Evolutionary conservation across 2,113 vertebrate species (phyloP).

Genomic region (Epinephelus fuscoguttatus): DNA sequence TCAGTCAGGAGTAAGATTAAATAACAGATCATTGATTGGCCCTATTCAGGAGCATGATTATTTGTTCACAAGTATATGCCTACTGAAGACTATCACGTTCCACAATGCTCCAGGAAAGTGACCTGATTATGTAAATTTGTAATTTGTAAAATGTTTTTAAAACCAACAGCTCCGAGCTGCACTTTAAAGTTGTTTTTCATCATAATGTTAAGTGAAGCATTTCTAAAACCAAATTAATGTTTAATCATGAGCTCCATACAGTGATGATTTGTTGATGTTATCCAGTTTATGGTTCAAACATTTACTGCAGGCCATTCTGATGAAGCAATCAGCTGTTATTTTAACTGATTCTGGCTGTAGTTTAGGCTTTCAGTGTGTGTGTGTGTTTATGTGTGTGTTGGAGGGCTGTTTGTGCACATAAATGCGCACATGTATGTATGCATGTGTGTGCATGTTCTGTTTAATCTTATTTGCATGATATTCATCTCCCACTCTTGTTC

Average conservation of each 20-base stretch:
- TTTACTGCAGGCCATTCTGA: conserved; percentile 33
- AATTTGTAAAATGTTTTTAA: conserved; percentile 34
- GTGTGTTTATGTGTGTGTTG: background rate
- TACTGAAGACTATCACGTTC: background rate
- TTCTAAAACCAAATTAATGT: conserved; percentile 42
- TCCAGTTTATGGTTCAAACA: conserved; percentile 29
- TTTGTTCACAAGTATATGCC: background rate
- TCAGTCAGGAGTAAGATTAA: conserved; percentile 8
- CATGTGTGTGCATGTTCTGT: conserved; percentile 24
- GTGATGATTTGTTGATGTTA: conserved; percentile 33
- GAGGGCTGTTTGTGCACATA: background rate
- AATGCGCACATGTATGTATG: background rate
- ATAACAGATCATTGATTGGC: conserved; percentile 50
- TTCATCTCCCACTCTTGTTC: conserved; percentile 37
- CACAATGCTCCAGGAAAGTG: conserved; percentile 36
- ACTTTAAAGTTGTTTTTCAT: conserved; percentile 30
- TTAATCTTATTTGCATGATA: conserved; percentile 29
- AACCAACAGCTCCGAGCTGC: conserved; percentile 20
- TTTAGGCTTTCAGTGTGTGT: background rate
- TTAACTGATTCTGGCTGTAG: conserved; percentile 15
- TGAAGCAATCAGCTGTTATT: conserved; percentile 41
- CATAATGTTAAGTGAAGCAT: conserved; percentile 32
- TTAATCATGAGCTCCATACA: conserved; percentile 46
- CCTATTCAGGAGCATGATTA: conserved; percentile 33
- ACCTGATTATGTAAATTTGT: conserved; percentile 53